A percentile compares a stretch with the other conserved stretches of the same genome.
Conservation (phyloP, 2,888 invertebrate genomes). For the Tiliacea citrago region DNA sequence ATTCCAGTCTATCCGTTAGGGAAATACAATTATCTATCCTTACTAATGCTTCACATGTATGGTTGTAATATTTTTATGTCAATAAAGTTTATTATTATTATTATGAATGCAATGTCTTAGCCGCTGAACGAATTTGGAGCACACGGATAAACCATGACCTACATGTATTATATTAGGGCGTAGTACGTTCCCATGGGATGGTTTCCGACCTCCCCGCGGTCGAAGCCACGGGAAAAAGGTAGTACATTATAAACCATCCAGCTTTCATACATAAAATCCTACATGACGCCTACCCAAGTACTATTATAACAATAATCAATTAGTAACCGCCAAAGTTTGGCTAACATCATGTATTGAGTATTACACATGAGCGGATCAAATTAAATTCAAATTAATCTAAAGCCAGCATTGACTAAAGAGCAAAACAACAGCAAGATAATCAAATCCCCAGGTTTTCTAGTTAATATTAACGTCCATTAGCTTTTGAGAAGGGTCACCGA, state of each 20-base stretch:
- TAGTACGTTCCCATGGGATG: not conserved
- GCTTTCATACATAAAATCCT: not conserved
- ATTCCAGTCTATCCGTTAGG: not conserved
- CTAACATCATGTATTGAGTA: slow-evolving; percentile 16
- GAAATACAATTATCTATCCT: not conserved
- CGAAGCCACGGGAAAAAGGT: not conserved
- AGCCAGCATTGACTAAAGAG: slow-evolving; percentile 10
- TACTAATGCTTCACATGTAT: too few species aligned
- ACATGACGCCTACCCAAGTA: not conserved
- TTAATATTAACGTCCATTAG: slow-evolving; percentile 66
- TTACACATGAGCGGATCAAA: slow-evolving; percentile 46
- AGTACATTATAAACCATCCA: not conserved
- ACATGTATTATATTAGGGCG: not conserved
- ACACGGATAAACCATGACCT: not conserved
- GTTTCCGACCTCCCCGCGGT: not conserved
- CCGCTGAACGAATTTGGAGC: not conserved
- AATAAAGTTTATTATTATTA: too few species aligned
- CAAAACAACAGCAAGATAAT: slow-evolving; percentile 46
- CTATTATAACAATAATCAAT: slow-evolving; percentile 17
- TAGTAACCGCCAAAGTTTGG: slow-evolving; percentile 30
- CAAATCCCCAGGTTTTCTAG: slow-evolving; percentile 55
- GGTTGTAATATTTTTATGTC: too few species aligned
- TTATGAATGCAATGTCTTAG: not conserved
- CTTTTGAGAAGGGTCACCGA: slow-evolving; percentile 65
- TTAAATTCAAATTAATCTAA: slow-evolving; percentile 50